phyloP scores from a whole-genome alignment of 1,140 invertebrate species.

The Drosophila parabipectinata region DNA sequence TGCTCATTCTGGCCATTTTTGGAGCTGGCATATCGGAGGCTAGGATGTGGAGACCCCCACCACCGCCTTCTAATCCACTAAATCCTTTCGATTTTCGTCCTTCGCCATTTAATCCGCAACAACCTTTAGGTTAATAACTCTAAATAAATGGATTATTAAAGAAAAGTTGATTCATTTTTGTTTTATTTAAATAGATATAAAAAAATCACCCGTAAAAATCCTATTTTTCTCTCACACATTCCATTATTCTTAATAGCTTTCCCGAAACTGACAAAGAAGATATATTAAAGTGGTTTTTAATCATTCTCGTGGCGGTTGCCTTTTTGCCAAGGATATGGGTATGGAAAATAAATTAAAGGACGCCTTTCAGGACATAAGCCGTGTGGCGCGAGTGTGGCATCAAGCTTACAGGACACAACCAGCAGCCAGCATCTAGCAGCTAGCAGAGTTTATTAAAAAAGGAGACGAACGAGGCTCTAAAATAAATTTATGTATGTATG shows the following conservation, averaged over 20 bases:
- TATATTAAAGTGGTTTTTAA: constrained; percentile 78
- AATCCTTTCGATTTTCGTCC: constrained; percentile 2
- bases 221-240: constrained; percentile 1
- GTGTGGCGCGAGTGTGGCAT: not conserved
- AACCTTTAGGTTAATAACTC: not conserved
- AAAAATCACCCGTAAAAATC: not conserved
- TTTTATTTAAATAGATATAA: not conserved
- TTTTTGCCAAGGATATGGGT: constrained; percentile 23
- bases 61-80: not conserved
- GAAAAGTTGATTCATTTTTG: not conserved
- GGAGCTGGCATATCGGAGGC: not conserved
- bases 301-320: constrained; percentile 48
- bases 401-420: constrained; percentile 17
- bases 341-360: constrained; percentile 70
- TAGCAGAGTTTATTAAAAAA: constrained; percentile 74
- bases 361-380: constrained; percentile 47
- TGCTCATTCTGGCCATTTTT: constrained; percentile 14
- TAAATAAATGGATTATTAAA: not conserved
- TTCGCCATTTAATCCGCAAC: constrained; percentile 8
- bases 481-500: constrained; percentile 53
- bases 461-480: constrained; percentile 46
- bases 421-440: not conserved
- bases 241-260: constrained; percentile 22
- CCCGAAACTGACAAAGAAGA: constrained; percentile 61
- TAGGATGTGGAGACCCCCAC: not conserved